Conservation (phyloP, 2,113 vertebrate genomes). For the Sinocyclocheilus maitianheensis region DNA sequence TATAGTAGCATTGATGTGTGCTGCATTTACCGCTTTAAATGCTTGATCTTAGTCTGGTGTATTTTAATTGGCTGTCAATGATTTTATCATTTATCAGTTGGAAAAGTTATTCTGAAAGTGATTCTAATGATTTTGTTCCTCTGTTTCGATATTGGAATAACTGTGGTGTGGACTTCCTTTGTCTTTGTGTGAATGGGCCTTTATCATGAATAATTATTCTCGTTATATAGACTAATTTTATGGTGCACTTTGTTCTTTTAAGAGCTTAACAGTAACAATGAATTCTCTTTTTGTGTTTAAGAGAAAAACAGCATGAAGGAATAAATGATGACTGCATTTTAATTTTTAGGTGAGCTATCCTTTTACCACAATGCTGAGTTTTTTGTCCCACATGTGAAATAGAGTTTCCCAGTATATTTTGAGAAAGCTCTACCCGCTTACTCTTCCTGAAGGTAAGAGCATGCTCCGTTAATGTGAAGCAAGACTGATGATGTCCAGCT, state of each 20-base stretch:
- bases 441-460: conserved; percentile 57
- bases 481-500: conserved; percentile 45
- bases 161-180: background rate
- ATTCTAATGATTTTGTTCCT: background rate
- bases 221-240: background rate
- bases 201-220: background rate
- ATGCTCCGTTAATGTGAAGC: conserved; percentile 50
- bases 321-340: background rate
- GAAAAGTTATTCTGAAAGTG: background rate
- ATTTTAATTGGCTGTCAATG: background rate
- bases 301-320: background rate
- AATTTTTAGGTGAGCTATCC: background rate
- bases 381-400: background rate
- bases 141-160: background rate
- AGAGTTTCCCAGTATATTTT: background rate
- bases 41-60: background rate
- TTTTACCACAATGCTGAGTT: background rate
- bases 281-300: background rate
- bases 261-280: background rate
- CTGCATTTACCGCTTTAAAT: background rate
- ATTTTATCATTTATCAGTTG: background rate
- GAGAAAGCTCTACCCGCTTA: background rate
- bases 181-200: background rate
- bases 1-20: background rate
- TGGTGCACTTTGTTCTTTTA: background rate